Conservation (phyloP, 1,140 invertebrate genomes). For the Tetramorium alpestre region DNA sequence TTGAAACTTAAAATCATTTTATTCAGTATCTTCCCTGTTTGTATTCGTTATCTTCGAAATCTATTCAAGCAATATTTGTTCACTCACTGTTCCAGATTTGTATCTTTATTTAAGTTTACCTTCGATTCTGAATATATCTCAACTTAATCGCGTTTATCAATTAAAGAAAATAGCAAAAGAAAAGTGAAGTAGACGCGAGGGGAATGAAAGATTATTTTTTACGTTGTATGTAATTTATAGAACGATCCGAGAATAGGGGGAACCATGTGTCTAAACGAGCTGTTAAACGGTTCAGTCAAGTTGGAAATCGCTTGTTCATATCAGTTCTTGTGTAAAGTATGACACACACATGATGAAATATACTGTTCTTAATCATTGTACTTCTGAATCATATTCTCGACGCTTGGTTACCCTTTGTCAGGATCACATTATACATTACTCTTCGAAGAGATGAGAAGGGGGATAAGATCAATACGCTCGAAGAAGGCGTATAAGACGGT, state of each 20-base stretch:
- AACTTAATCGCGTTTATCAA: neutral
- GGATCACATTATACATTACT: slow-evolving; percentile 39
- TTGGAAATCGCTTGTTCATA: slow-evolving; percentile 49
- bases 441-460: neutral
- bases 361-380: slow-evolving; percentile 11
- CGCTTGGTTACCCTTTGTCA: slow-evolving; percentile 34
- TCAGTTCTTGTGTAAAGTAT: slow-evolving; percentile 48
- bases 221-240: slow-evolving; percentile 27
- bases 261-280: neutral
- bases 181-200: neutral
- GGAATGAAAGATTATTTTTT: slow-evolving; percentile 37
- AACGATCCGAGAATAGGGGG: neutral
- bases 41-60: neutral
- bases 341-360: slow-evolving; percentile 11
- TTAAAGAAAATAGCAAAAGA: neutral
- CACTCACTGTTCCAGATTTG: neutral
- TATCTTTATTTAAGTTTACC: neutral
- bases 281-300: slow-evolving; percentile 15
- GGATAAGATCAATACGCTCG: neutral
- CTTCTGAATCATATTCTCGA: neutral
- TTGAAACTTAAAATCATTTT: neutral
- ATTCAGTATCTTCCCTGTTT: neutral
- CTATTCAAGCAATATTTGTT: neutral
- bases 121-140: neutral
- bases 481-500: slow-evolving; percentile 45